These are phyloP conservation scores for Eonycteris spelaea DNA, from an alignment of 2,113 vertebrate genomes.

Conservation along the genomic window DNA sequence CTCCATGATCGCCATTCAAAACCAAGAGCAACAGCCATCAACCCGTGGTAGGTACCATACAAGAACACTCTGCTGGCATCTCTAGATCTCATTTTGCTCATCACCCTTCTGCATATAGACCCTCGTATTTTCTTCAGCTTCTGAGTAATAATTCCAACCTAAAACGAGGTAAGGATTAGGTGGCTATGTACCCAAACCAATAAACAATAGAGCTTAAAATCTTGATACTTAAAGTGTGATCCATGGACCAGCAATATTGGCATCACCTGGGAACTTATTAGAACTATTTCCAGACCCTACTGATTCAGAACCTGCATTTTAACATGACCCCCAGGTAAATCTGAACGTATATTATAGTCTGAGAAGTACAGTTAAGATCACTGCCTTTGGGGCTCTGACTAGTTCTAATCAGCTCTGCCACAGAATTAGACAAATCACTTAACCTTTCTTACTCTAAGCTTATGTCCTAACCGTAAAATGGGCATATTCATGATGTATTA, in stretches of 20 bases:
- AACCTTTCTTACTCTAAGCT: neutral
- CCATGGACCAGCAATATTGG: neutral
- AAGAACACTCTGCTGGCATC: neutral
- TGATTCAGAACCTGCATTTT: neutral
- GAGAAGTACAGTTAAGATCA: neutral
- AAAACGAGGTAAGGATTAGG: neutral
- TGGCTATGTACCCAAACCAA: neutral
- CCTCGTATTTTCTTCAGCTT: neutral
- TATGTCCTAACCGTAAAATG: neutral
- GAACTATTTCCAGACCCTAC: neutral
- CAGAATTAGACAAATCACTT: neutral
- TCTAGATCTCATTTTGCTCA: neutral
- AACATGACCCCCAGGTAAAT: neutral
- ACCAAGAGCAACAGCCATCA: neutral
- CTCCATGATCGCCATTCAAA: neutral
- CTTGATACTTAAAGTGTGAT: neutral
- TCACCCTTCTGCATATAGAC: neutral
- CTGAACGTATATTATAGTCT: neutral
- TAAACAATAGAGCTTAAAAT: neutral
- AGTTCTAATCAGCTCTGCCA: neutral
- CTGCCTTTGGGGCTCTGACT: neutral
- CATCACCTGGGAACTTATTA: neutral
- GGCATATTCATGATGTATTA: neutral
- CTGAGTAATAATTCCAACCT: neutral
- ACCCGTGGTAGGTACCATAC: slow-evolving; percentile 2